These are phyloP conservation scores for Tursiops truncatus DNA, from an alignment of 2,113 vertebrate genomes.

Conservation along the genomic window DNA sequence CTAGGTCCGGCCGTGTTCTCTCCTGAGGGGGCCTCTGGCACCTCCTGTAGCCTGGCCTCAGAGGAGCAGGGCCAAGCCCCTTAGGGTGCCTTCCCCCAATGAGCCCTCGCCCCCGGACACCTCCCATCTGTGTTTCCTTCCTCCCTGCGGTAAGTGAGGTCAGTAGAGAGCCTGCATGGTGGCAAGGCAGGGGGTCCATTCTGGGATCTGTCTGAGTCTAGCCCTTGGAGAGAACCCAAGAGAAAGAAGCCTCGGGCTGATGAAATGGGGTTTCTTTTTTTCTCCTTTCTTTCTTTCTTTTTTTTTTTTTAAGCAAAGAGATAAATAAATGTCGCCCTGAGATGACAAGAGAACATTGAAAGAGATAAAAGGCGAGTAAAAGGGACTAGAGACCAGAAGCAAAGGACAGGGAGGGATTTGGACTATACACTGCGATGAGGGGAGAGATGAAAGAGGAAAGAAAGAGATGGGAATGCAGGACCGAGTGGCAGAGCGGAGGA, in stretches of 20 bases:
- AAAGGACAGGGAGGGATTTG: constrained; percentile 75
- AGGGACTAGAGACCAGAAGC: constrained; percentile 72
- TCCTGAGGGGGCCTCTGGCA: neutral
- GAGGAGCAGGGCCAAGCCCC: neutral
- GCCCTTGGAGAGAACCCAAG: neutral
- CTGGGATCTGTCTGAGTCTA: neutral
- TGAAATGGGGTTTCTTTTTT: neutral
- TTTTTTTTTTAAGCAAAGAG: constrained; percentile 56
- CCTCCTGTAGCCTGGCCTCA: neutral
- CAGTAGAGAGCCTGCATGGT: neutral
- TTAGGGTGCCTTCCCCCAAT: neutral
- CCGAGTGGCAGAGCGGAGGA: constrained; percentile 75
- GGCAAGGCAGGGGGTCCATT: neutral
- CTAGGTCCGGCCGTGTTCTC: neutral
- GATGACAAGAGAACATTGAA: constrained; percentile 69
- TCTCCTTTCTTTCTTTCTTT: constrained; percentile 29
- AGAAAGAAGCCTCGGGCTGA: neutral
- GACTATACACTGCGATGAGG: constrained; percentile 72
- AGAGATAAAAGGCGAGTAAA: constrained; percentile 78
- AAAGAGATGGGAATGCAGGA: constrained; percentile 77
- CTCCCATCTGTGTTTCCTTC: neutral
- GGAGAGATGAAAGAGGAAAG: constrained; percentile 84
- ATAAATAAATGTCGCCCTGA: constrained; percentile 72
- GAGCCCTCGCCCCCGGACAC: neutral
- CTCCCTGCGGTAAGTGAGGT: neutral